A percentile compares a stretch with the other conserved stretches of the same genome.
Conservation (phyloP, 2,113 vertebrate species). For the Microcebus tavaratra region DNA sequence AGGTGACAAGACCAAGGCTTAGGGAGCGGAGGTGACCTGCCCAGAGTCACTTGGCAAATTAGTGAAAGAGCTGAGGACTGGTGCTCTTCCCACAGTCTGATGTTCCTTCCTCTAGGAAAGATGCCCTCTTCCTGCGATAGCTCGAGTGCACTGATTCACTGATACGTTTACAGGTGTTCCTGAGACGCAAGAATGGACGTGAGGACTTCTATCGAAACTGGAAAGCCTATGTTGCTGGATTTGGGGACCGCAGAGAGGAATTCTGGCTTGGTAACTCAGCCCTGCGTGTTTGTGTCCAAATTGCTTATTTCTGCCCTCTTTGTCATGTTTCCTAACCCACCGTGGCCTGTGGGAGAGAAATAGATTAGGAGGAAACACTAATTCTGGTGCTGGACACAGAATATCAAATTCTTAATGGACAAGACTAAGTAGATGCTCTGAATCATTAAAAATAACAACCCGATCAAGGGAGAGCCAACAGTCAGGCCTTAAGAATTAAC, state of each 20-base stretch:
- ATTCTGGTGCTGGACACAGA: background rate
- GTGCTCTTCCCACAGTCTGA: background rate
- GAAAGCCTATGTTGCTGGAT: slow-evolving; percentile 94
- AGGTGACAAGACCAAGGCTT: background rate
- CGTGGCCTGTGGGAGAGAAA: background rate
- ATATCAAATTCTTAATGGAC: background rate
- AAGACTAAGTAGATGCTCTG: background rate
- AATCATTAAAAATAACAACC: background rate
- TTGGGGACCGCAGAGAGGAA: slow-evolving; percentile 94
- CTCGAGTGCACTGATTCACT: background rate
- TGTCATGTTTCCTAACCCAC: background rate
- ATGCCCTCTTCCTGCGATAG: background rate
- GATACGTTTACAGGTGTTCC: slow-evolving; percentile 89
- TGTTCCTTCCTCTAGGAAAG: background rate
- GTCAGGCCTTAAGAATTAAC: background rate
- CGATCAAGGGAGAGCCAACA: background rate
- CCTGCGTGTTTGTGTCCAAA: background rate
- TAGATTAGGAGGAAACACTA: background rate
- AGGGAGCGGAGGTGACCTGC: background rate
- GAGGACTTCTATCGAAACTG: slow-evolving; percentile 97
- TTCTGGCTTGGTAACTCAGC: slow-evolving; percentile 94
- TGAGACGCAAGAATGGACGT: slow-evolving; percentile 93
- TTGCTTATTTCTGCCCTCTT: background rate
- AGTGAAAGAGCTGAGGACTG: background rate
- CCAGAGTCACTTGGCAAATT: background rate